Percentiles rank a stretch among this genome's conserved stretches.
phyloP scores from a whole-genome alignment of 2,888 invertebrate genomes.

The Mantis religiosa region DNA sequence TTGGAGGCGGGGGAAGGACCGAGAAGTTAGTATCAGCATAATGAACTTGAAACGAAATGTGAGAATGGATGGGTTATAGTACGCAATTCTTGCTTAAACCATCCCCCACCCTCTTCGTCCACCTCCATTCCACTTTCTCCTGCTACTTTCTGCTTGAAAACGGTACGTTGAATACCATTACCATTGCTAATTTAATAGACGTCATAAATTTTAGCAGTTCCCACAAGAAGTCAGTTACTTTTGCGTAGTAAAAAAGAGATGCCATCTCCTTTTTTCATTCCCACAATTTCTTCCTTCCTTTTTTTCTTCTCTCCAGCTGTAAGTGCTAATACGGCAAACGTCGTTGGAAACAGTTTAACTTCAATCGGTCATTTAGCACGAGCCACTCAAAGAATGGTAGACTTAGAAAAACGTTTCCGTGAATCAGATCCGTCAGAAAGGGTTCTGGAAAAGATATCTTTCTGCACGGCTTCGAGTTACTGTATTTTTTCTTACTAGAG shows the following conservation, averaged over 20 bases:
- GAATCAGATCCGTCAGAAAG: not conserved
- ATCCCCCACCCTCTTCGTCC: not conserved
- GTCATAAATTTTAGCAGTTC: conserved; percentile 21
- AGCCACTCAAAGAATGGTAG: not conserved
- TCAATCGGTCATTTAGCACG: not conserved
- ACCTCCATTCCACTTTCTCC: not conserved
- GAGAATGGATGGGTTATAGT: conserved; percentile 13
- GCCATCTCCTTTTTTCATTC: not conserved
- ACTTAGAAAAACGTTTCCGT: not conserved
- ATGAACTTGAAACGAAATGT: conserved; percentile 15
- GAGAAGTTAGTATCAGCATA: not conserved
- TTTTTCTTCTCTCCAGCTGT: not conserved
- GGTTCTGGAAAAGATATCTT: too few species aligned
- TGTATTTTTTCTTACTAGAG: too few species aligned
- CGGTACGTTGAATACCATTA: conserved; percentile 13
- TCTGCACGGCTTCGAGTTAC: too few species aligned
- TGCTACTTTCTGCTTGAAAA: not conserved
- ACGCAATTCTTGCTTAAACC: not conserved
- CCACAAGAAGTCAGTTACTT: conserved; percentile 6
- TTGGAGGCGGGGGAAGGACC: not conserved
- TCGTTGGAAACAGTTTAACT: not conserved
- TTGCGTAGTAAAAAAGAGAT: not conserved
- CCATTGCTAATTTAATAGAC: conserved; percentile 29
- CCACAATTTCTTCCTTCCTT: not conserved
- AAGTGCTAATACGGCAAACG: not conserved